These are phyloP conservation scores for Myrmophylax atrothorax DNA, from an alignment of 2,113 vertebrate species.

Conservation along the genomic window DNA sequence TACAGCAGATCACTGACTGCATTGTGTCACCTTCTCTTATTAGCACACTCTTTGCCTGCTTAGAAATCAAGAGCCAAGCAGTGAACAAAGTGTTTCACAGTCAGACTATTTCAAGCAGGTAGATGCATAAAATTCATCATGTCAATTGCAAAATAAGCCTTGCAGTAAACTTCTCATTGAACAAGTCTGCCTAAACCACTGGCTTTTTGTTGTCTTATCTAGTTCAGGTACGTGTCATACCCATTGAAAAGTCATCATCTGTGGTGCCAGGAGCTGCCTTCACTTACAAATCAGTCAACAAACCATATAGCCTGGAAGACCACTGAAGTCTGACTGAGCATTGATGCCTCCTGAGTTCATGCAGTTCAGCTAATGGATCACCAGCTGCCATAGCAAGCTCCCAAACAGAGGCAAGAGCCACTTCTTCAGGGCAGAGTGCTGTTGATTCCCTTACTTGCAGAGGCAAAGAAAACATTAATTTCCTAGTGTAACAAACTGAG, in stretches of 20 bases:
- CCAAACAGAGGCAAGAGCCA: fast-evolving
- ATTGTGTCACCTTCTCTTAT: neutral
- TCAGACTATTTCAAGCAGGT: neutral
- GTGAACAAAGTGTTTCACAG: neutral
- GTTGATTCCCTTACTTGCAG: neutral
- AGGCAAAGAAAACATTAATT: neutral
- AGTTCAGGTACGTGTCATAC: neutral
- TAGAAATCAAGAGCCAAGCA: neutral
- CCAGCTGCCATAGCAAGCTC: neutral
- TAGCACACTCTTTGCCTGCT: neutral
- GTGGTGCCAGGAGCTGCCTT: neutral
- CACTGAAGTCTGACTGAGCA: neutral
- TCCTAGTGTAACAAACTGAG: fast-evolving
- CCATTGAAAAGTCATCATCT: neutral
- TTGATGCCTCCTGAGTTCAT: fast-evolving
- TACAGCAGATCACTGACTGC: neutral
- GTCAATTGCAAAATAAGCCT: neutral
- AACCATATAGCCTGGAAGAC: neutral
- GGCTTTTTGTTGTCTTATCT: neutral
- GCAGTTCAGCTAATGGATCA: neutral
- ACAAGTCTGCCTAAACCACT: neutral
- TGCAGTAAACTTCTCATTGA: neutral
- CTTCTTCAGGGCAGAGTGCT: neutral
- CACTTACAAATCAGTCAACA: neutral
- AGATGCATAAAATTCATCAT: neutral